These are phyloP conservation scores for Scolopax rusticola DNA, from an alignment of 2,797 vertebrate genomes.

Conservation along the genomic window DNA sequence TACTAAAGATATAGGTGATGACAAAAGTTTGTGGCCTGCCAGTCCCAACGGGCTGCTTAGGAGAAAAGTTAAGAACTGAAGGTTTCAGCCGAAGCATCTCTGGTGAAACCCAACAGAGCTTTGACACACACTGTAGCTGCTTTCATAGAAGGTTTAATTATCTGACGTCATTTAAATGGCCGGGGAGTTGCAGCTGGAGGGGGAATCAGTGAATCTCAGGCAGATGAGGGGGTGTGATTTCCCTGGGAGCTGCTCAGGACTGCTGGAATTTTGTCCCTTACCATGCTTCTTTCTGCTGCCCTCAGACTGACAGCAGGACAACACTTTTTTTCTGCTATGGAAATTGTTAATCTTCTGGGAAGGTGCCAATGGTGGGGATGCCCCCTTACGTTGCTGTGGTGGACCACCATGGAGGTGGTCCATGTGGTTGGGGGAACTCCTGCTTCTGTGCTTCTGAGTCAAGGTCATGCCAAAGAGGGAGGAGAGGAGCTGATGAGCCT, in stretches of 20 bases:
- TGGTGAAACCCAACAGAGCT: neutral
- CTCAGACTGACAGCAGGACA: neutral
- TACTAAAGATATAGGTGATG: neutral
- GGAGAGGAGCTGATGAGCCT: neutral
- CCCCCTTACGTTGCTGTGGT: neutral
- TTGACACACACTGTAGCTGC: neutral
- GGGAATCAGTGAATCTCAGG: neutral
- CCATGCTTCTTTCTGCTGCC: neutral
- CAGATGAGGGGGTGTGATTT: neutral
- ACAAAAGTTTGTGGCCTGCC: neutral
- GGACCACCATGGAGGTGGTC: neutral
- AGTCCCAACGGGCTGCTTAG: neutral
- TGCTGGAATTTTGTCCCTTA: neutral
- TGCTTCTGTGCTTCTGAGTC: neutral
- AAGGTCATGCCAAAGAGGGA: neutral
- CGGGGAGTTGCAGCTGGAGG: neutral
- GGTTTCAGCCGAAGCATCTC: neutral
- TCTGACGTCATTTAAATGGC: neutral
- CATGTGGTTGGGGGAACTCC: neutral
- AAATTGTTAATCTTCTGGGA: neutral
- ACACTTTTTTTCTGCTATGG: neutral
- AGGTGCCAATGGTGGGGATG: neutral
- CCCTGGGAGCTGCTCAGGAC: neutral
- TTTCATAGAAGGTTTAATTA: neutral
- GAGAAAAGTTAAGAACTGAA: neutral